Percentiles rank a stretch among this genome's conserved stretches.
These are phyloP conservation scores for Drosophila ohnishii DNA, from an alignment of 1,140 invertebrate genomes.

Conservation along the genomic window DNA sequence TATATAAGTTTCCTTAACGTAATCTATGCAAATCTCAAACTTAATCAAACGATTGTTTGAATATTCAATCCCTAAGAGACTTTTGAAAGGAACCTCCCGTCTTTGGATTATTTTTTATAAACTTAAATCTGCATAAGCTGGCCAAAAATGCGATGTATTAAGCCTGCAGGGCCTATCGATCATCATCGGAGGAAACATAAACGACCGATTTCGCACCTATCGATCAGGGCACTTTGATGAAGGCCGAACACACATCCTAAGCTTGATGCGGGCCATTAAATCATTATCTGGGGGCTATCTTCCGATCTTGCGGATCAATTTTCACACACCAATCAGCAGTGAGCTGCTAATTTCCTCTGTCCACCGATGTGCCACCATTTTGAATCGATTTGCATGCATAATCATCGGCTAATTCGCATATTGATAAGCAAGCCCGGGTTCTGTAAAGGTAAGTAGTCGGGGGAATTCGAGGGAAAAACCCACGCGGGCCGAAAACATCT, in stretches of 20 bases:
- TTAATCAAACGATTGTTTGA: background rate
- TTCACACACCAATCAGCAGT: constrained; percentile 78
- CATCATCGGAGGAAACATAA: constrained; percentile 17
- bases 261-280: constrained; percentile 58
- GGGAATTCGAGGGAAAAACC: constrained; percentile 65
- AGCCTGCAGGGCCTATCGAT: constrained; percentile 21
- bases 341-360: constrained; percentile 66
- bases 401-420: constrained; percentile 64
- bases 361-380: constrained; percentile 61
- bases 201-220: constrained; percentile 55
- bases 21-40: background rate
- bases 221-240: constrained; percentile 56
- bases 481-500: constrained; percentile 54
- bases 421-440: constrained; percentile 58
- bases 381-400: constrained; percentile 76
- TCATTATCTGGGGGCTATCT: constrained; percentile 40
- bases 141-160: background rate
- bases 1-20: background rate
- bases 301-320: constrained; percentile 58
- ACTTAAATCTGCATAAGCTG: constrained; percentile 2
- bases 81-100: background rate
- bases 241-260: constrained; percentile 35
- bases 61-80: background rate
- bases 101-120: background rate
- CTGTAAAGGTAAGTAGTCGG: constrained; percentile 31